phyloP scores from a whole-genome alignment of 2,797 vertebrate species.

The Acrocephalus scirpaceus region DNA sequence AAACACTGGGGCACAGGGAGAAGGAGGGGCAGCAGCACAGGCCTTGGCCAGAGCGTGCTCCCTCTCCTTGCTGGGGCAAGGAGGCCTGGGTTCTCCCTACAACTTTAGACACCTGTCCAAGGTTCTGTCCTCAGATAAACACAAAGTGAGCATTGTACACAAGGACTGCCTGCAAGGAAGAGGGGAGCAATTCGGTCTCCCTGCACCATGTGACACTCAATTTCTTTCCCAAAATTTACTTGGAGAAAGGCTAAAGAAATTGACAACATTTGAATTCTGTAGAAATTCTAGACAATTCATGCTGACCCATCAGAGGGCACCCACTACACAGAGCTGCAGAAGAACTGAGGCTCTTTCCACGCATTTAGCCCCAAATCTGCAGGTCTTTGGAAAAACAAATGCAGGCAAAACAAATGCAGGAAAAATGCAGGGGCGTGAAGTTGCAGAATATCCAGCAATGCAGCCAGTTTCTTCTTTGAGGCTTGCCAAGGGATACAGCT shows the following conservation, averaged over 20 bases:
- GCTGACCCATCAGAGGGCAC: not conserved
- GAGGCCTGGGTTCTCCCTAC: not conserved
- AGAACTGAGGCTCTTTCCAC: not conserved
- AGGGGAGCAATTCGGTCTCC: not conserved
- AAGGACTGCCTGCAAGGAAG: not conserved
- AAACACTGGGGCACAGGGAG: not conserved
- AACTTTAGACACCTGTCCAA: not conserved
- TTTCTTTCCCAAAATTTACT: not conserved
- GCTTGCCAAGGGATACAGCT: not conserved
- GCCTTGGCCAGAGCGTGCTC: not conserved
- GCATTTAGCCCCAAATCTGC: not conserved
- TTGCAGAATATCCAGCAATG: not conserved
- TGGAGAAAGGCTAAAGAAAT: not conserved
- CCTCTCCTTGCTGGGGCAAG: not conserved
- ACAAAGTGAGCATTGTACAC: not conserved
- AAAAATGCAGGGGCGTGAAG: not conserved
- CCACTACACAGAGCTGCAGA: not conserved
- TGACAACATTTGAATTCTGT: too few relatives aligned
- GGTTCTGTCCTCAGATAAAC: not conserved
- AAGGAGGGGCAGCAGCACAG: not conserved
- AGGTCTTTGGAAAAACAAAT: not conserved
- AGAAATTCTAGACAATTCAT: not conserved
- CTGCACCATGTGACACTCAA: not conserved
- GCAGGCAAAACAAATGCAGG: fast-evolving
- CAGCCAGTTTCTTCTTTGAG: not conserved